Conservation (phyloP, 2,113 vertebrate genomes). For the Herpetotheres cachinnans region DNA sequence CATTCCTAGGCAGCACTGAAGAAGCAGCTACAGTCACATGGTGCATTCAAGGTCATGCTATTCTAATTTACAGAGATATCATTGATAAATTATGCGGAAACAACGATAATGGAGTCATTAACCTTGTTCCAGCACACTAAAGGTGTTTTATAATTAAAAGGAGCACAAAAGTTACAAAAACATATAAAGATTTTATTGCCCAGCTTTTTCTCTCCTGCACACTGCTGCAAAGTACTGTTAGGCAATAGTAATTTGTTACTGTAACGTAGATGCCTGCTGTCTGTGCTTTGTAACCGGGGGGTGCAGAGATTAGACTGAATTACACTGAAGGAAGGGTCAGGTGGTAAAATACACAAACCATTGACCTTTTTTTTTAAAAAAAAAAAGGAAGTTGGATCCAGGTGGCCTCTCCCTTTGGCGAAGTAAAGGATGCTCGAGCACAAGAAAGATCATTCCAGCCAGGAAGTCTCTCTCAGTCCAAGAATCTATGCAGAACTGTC, state of each 20-base stretch:
- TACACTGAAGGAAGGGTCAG: not conserved
- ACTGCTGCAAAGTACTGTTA: not conserved
- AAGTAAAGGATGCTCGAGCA: not conserved
- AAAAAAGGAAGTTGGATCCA: not conserved
- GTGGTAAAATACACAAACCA: not conserved
- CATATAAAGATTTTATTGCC: conserved; percentile 23
- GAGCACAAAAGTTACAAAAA: conserved; percentile 38
- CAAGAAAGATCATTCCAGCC: not conserved
- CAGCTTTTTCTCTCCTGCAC: conserved; percentile 8
- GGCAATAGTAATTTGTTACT: not conserved
- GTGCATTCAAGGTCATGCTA: conserved; percentile 60
- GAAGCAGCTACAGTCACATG: conserved; percentile 18
- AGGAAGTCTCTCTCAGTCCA: not conserved
- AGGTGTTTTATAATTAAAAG: conserved; percentile 27
- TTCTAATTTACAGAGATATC: conserved; percentile 44
- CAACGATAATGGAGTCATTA: conserved; percentile 39
- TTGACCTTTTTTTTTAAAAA: not conserved
- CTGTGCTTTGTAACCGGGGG: not conserved
- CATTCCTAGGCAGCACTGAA: conserved; percentile 24
- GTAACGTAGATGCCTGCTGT: not conserved
- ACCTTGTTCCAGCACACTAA: conserved; percentile 41
- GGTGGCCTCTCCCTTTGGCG: conserved; percentile 16
- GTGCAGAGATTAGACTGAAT: not conserved
- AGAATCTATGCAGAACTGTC: not conserved
- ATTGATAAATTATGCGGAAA: conserved; percentile 57